Conservation (phyloP, 2,113 vertebrate genomes). For the Gymnobelideus leadbeateri region DNA sequence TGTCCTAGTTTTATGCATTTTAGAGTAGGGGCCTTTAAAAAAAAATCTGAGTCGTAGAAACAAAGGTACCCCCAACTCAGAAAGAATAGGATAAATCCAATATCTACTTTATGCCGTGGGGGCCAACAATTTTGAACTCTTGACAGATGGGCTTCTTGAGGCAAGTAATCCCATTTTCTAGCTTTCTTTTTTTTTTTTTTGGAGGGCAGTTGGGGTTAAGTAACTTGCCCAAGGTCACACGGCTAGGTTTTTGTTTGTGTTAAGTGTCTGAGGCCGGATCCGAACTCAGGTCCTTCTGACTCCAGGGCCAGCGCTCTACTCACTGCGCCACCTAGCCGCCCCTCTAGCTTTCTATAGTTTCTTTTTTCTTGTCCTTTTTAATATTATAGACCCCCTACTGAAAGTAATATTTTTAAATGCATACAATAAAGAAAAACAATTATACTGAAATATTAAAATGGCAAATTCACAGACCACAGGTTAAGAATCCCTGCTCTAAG, state of each 20-base stretch:
- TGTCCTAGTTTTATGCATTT: slow-evolving; percentile 24
- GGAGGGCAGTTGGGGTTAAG: too few relatives aligned
- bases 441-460: background rate
- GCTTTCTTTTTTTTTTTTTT: background rate
- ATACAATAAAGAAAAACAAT: background rate
- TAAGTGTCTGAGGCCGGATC: too few relatives aligned
- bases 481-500: background rate
- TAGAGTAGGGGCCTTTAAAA: background rate
- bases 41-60: background rate
- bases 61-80: background rate
- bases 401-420: background rate
- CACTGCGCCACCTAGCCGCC: too few relatives aligned
- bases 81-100: background rate
- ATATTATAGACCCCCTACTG: background rate
- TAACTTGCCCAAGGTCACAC: too few relatives aligned
- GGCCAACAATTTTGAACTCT: background rate
- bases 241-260: too few relatives aligned
- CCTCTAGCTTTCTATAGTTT: background rate
- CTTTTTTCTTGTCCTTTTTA: background rate
- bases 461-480: background rate
- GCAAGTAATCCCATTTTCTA: background rate
- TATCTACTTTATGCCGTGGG: background rate
- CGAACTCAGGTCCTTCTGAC: too few relatives aligned
- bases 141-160: background rate
- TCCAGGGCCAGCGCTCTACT: too few relatives aligned